A percentile compares a stretch with the other conserved stretches of the same genome.
Conservation (phyloP, 2,888 invertebrate genomes). For the Xanthia togata region DNA sequence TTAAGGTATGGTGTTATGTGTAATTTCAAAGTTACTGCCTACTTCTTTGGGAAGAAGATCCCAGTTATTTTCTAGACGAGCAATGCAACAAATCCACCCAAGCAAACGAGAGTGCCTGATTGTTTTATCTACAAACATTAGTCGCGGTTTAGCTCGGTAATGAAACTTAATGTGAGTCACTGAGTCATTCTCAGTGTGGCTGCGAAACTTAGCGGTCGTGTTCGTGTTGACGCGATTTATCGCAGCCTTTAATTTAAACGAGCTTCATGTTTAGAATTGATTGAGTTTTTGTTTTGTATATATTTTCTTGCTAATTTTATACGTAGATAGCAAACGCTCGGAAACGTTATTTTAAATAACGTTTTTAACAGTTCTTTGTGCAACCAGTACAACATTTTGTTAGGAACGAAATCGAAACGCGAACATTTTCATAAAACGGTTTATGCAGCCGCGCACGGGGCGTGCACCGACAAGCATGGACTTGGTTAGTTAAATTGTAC, state of each 20-base stretch:
- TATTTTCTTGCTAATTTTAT: not conserved
- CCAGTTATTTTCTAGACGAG: not conserved
- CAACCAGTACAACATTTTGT: too few relatives aligned
- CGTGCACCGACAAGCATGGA: too few relatives aligned
- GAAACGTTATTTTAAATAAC: too few relatives aligned
- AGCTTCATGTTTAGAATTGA: slow-evolving; percentile 15
- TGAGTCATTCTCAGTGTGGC: slow-evolving; percentile 32
- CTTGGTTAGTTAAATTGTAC: too few relatives aligned
- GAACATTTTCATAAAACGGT: too few relatives aligned
- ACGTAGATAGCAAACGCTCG: too few relatives aligned
- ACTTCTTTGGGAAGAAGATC: not conserved
- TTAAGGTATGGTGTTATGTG: too few relatives aligned
- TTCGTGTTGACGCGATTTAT: slow-evolving; percentile 23
- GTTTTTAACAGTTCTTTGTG: too few relatives aligned
- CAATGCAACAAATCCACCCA: not conserved
- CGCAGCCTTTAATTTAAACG: slow-evolving; percentile 24
- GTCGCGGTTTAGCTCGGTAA: slow-evolving; percentile 38
- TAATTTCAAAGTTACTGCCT: not conserved
- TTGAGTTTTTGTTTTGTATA: not conserved
- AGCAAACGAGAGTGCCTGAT: not conserved
- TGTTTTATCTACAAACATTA: slow-evolving; percentile 42
- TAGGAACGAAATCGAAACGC: too few relatives aligned
- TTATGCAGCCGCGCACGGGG: too few relatives aligned
- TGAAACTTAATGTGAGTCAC: slow-evolving; percentile 50
- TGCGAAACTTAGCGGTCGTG: slow-evolving; percentile 15